Evolutionary conservation across 37 sponge, comb jelly and placozoan genomes (phyloP), one percentile per base, ranked within the genome.

Genomic region (Theonella swinhoei): DNA sequence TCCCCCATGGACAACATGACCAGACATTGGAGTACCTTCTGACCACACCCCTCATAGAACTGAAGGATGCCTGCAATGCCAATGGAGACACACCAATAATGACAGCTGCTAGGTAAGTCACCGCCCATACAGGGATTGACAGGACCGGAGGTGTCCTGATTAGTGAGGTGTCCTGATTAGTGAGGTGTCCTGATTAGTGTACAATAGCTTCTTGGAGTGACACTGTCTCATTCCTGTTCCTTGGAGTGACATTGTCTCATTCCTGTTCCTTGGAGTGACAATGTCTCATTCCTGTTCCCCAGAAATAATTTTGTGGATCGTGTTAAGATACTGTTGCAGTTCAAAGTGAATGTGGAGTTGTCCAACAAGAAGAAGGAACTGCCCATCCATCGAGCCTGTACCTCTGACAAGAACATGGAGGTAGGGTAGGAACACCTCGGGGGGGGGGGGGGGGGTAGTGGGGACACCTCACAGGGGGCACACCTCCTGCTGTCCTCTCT

Each of bases 51-150:
- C 68, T 35, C 3, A 29, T 4, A 0, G n/a, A 61, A 25, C 62
- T 89, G 58, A 75, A 85, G 43, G 68, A 93, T 67, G 42, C 61
- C 1, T 80, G 68, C 64, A 93, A 93, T 60, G 41, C 7, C 32
- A 62, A 32, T 22, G 94, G 94, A n/a, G 90, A 93, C 74, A 89
- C 94, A 1, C 90, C 94, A 25, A 64, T 93, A 26, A 63, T 80
- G 54, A 69, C 89, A 1, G 90, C 94, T 24, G 54, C 62, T 24
- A 91, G 83, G 91, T 85, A 58, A 4, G 38, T 47, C n/a, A n/a
- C n/a, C n/a, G n/a, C n/a, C n/a, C n/a, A n/a, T n/a, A n/a, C n/a
- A n/a, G n/a, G n/a, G n/a, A n/a, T n/a, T n/a, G n/a, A n/a, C n/a
- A n/a, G n/a, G n/a, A n/a, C n/a, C n/a, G n/a, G n/a, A n/a, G n/a